Evolutionary conservation across 1,140 invertebrate species (phyloP).

Genomic region (Bombus affinis): DNA sequence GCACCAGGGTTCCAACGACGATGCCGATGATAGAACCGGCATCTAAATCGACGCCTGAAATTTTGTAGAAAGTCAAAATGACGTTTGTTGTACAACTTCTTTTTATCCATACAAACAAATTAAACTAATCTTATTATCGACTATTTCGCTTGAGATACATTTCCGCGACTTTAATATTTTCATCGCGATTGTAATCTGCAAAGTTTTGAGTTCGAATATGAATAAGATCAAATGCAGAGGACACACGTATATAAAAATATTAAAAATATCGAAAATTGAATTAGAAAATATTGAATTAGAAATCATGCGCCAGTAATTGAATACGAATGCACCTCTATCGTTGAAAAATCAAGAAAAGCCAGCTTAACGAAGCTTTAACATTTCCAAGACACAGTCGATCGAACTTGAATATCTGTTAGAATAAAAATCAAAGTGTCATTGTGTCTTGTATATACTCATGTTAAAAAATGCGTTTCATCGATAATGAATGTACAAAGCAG

Average conservation of each 20-base stretch:
- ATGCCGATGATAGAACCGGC: constrained; percentile 90
- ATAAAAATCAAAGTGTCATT: neutral
- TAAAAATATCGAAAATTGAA: neutral
- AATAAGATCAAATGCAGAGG: too few relatives aligned
- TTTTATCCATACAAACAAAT: neutral
- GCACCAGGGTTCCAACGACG: constrained; percentile 86
- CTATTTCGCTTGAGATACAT: neutral
- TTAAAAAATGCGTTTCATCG: neutral
- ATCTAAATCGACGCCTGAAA: constrained; percentile 86
- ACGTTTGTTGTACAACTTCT: neutral
- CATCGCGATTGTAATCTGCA: neutral
- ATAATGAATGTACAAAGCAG: neutral
- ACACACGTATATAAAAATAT: neutral
- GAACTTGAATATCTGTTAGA: neutral
- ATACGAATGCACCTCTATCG: neutral
- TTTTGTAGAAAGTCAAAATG: constrained; percentile 19
- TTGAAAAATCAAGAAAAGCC: neutral
- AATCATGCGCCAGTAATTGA: constrained; percentile 14
- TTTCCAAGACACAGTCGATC: neutral
- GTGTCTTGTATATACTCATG: neutral
- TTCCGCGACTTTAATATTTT: neutral
- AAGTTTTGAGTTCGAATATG: neutral
- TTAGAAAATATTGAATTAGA: constrained; percentile 10
- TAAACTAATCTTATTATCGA: neutral
- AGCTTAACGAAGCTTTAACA: constrained; percentile 3